Evolutionary conservation across 2,888 invertebrate genomes (phyloP).

Genomic region (Liodrosophila aerea): DNA sequence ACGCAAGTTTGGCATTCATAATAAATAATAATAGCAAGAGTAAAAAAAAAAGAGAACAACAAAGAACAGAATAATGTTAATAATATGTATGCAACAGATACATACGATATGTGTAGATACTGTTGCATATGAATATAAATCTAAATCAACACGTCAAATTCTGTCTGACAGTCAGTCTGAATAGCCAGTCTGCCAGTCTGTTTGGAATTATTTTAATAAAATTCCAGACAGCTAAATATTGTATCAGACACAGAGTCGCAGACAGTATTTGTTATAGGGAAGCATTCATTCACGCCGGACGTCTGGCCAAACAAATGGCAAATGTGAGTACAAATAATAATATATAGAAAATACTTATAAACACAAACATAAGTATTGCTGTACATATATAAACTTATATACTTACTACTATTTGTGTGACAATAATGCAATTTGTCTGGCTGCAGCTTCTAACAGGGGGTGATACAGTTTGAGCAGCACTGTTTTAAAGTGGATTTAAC

Average conservation of each 20-base stretch:
- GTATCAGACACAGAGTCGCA: neutral
- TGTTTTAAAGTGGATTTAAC: no score
- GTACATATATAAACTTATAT: no score
- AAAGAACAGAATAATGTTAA: constrained; percentile 19
- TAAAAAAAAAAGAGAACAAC: constrained; percentile 10
- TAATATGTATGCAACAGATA: constrained; percentile 25
- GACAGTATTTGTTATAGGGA: constrained; percentile 23
- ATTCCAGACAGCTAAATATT: constrained; percentile 64
- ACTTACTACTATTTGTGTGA: neutral
- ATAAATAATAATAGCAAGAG: constrained; percentile 39
- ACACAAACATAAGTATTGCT: constrained; percentile 12
- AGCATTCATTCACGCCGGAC: constrained; percentile 20
- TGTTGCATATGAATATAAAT: constrained; percentile 38
- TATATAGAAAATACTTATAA: neutral
- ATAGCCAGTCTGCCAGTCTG: constrained; percentile 1
- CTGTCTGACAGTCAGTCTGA: no score
- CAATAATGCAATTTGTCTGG: constrained; percentile 19
- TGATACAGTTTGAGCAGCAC: no score
- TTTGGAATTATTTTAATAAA: constrained; percentile 61
- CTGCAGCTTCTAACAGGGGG: constrained; percentile 17
- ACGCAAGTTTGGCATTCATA: constrained; percentile 54
- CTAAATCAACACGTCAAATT: constrained; percentile 32
- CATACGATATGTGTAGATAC: constrained; percentile 3
- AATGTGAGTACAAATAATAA: constrained; percentile 4
- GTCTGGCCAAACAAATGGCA: constrained; percentile 33